Conservation (phyloP, 2,113 vertebrate genomes). For the Elephantulus edwardii region DNA sequence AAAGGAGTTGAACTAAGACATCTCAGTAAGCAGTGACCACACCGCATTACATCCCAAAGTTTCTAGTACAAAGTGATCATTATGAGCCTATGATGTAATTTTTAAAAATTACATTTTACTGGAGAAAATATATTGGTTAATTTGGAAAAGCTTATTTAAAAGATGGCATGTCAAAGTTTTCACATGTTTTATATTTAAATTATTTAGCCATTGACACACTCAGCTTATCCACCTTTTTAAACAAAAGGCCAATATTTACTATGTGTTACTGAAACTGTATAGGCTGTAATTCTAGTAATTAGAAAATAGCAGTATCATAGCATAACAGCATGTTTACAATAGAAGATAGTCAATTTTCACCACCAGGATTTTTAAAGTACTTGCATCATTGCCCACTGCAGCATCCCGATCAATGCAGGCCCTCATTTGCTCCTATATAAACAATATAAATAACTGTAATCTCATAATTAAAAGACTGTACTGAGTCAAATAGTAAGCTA, state of each 20-base stretch:
- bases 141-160: constrained; percentile 41
- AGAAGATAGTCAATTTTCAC: constrained; percentile 65
- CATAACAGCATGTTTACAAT: constrained; percentile 19
- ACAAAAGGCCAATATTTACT: constrained; percentile 40
- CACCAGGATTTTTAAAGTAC: constrained; percentile 51
- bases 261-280: constrained; percentile 6
- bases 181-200: constrained; percentile 35
- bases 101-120: constrained; percentile 48
- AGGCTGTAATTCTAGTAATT: constrained; percentile 11
- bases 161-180: constrained; percentile 23
- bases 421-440: constrained; percentile 43
- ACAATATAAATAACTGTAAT: constrained; percentile 9
- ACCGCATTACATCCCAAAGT: constrained; percentile 48
- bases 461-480: background rate
- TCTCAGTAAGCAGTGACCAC: constrained; percentile 50
- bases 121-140: constrained; percentile 19
- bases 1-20: constrained; percentile 56
- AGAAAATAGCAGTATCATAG: constrained; percentile 40
- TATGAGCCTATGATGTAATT: constrained; percentile 49
- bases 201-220: background rate
- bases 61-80: constrained; percentile 55
- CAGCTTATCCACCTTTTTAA: constrained; percentile 28
- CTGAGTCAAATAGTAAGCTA: constrained; percentile 2
- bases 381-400: constrained; percentile 46
- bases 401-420: constrained; percentile 54